Percentiles rank a stretch among this genome's conserved stretches.
phyloP scores from a whole-genome alignment of 2,888 invertebrate genomes.

The Ferrisia virgata region DNA sequence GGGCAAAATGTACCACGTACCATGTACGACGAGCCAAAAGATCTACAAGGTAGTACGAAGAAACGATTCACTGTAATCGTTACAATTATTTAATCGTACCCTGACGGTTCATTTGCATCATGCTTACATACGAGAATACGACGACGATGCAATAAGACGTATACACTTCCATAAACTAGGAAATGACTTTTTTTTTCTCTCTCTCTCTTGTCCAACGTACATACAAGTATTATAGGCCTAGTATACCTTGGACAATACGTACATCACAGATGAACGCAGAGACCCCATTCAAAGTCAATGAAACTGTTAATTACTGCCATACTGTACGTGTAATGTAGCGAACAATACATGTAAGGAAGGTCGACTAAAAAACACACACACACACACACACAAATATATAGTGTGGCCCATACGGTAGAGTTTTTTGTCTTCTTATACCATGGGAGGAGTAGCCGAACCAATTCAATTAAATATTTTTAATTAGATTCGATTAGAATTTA shows the following conservation, averaged over 20 bases:
- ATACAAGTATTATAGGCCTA: no score
- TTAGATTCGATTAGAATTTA: not conserved
- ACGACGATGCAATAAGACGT: no score
- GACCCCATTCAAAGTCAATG: not conserved
- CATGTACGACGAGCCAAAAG: not conserved
- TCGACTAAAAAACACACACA: not conserved
- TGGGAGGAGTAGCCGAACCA: not conserved
- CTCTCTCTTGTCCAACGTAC: not conserved
- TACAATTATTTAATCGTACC: no score
- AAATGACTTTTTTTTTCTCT: not conserved
- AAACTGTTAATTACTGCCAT: not conserved
- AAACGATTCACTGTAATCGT: no score
- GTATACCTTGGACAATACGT: no score
- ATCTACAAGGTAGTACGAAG: no score
- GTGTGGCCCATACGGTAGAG: not conserved
- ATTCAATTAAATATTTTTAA: not conserved
- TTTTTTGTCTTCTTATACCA: not conserved
- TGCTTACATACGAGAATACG: no score
- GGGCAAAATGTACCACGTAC: not conserved
- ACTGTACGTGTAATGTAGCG: not conserved
- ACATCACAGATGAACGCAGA: not conserved
- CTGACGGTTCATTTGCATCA: no score
- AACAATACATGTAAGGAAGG: not conserved
- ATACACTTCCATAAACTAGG: no score
- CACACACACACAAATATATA: no score